Evolutionary conservation across 2,113 vertebrate species (phyloP).

Genomic region (Laticauda laticaudata): DNA sequence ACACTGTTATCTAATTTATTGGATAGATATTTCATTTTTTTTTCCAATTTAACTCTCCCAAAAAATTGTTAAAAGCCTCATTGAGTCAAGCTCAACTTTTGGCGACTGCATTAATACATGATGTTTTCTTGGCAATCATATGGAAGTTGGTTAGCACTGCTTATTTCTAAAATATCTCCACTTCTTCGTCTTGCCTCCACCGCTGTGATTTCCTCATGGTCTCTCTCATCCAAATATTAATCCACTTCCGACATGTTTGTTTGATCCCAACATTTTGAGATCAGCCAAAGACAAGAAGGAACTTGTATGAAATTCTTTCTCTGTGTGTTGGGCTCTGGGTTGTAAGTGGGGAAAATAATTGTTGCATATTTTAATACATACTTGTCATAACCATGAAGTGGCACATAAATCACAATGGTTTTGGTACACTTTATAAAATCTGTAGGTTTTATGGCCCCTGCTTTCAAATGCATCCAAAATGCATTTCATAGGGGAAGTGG

Average conservation of each 20-base stretch:
- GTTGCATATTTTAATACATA: neutral
- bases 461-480: neutral
- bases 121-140: neutral
- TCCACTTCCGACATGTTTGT: neutral
- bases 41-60: neutral
- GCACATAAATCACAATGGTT: neutral
- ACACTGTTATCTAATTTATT: neutral
- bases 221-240: neutral
- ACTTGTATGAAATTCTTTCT: neutral
- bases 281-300: neutral
- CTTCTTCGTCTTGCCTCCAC: neutral
- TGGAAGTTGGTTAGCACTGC: neutral
- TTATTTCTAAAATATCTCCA: neutral
- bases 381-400: neutral
- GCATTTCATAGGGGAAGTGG: neutral
- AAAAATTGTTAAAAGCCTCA: neutral
- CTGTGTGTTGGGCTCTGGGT: neutral
- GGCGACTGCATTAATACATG: neutral
- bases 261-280: neutral
- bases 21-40: neutral
- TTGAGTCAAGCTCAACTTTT: neutral
- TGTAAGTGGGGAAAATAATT: neutral
- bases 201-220: neutral
- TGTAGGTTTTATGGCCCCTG: neutral
- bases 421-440: neutral